Evolutionary conservation across 2,888 invertebrate genomes (phyloP), one percentile per base, ranked within the genome.

Genomic region (Tenthredo mesomela): DNA sequence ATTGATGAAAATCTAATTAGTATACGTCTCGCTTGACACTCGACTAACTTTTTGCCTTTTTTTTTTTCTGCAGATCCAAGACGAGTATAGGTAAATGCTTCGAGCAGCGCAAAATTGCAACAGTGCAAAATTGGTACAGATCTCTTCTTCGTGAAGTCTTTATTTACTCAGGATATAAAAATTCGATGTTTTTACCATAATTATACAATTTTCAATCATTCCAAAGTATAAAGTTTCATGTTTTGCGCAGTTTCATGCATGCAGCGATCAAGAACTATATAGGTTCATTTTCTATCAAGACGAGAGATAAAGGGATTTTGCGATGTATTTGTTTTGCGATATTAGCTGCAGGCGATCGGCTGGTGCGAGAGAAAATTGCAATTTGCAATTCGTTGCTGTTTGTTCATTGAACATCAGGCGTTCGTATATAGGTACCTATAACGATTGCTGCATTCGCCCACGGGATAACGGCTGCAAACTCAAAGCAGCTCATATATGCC

Each of bases 391-490:
- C 10, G 21, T 33, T 54, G 29, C 29, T 54, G 29, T 54, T 25
- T n/a, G 12, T 54, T 54, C 77, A 54, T 33, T 73, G 43, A 43
- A 73, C 71, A 73, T 43, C 70, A 37, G 37, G 43, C 43, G 43
- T 73, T 43, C 40, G 43, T 71, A 47, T 71, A 47, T 43, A 43
- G 10, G 2, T n/a, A n/a, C n/a, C n/a, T n/a, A 54, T 54, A 43
- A 73, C 40, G 40, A 73, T 73, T 7, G 70, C 71, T 43, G 43
- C 21, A 73, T 73, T 73, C 71, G 71, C 71, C 71, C 71, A 73
- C 71, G 40, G 43, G 71, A 73, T 73, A 73, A 40, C 43, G 43
- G 43, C 43, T 37, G 71, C 43, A 43, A n/a, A 43, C 33, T 33
- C 67, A 12, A 21, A 21, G 40, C 43, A 37, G 9, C 21, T 73